Percentiles rank a stretch among this genome's conserved stretches.
Conservation (phyloP, 2,113 vertebrate genomes). For the Ardeotis arabs region DNA sequence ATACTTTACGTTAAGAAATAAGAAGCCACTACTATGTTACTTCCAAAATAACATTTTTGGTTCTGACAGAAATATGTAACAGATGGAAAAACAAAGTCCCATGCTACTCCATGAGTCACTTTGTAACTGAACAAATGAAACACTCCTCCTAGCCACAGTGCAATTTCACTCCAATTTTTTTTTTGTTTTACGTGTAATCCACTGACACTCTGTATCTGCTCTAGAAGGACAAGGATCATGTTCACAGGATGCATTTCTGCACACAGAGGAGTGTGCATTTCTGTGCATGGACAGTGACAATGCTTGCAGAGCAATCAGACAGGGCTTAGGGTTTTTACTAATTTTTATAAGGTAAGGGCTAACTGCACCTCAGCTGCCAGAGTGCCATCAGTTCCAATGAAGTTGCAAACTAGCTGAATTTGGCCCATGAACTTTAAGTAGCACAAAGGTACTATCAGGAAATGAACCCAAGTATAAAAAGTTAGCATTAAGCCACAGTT, state of each 20-base stretch:
- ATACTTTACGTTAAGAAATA: conserved; percentile 48
- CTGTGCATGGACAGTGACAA: not conserved
- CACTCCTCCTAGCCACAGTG: not conserved
- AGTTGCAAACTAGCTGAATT: not conserved
- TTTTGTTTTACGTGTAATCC: not conserved
- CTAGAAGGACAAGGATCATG: not conserved
- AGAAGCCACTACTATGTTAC: conserved; percentile 11
- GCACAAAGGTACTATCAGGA: not conserved
- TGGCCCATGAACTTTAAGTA: not conserved
- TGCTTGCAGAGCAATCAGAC: not conserved
- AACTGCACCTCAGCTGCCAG: not conserved
- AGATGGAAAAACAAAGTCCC: conserved; percentile 46
- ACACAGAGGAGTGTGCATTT: not conserved
- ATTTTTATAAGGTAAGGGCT: not conserved
- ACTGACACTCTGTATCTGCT: not conserved
- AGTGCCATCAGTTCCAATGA: not conserved
- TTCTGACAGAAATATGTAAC: conserved; percentile 21
- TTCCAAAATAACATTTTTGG: not conserved
- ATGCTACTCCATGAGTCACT: not conserved
- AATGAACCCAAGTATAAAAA: not conserved
- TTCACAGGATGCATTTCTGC: not conserved
- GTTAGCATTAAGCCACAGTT: not conserved
- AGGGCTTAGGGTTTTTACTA: not conserved
- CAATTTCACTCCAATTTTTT: not conserved
- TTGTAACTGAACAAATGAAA: conserved; percentile 10